Conservation (phyloP, 2,797 vertebrate genomes). For the Hyperoplus immaculatus region DNA sequence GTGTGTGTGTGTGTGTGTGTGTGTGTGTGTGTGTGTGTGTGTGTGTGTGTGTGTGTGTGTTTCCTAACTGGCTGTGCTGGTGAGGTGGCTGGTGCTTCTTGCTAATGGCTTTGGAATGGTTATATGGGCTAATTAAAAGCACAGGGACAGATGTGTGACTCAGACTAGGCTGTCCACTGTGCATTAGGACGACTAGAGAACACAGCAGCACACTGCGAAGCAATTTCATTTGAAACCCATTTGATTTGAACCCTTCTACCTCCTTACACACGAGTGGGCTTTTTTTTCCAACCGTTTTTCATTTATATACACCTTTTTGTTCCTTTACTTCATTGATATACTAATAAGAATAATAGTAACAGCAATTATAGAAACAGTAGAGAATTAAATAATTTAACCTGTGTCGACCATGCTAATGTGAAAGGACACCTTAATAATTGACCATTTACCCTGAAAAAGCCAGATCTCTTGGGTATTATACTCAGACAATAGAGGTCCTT, state of each 20-base stretch:
- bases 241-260: conserved; percentile 74
- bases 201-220: conserved; percentile 61
- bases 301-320: conserved; percentile 24
- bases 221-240: conserved; percentile 65
- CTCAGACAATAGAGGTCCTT: conserved; percentile 62
- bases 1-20: conserved; percentile 2
- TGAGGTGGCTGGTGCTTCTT: conserved; percentile 78
- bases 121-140: conserved; percentile 88
- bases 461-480: conserved; percentile 59
- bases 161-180: conserved; percentile 70
- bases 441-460: conserved; percentile 47
- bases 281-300: not conserved
- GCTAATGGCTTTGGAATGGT: conserved; percentile 87
- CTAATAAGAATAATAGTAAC: conserved; percentile 12
- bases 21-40: conserved; percentile 19
- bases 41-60: conserved; percentile 45
- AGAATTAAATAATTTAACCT: conserved; percentile 12
- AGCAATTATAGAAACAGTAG: conserved; percentile 19
- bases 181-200: conserved; percentile 78
- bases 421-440: conserved; percentile 38
- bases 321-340: conserved; percentile 24
- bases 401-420: conserved; percentile 13
- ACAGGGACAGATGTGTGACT: conserved; percentile 84
- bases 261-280: conserved; percentile 28
- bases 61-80: conserved; percentile 61